Conservation (phyloP, 2,113 vertebrate species). For the Thryonomys swinderianus region DNA sequence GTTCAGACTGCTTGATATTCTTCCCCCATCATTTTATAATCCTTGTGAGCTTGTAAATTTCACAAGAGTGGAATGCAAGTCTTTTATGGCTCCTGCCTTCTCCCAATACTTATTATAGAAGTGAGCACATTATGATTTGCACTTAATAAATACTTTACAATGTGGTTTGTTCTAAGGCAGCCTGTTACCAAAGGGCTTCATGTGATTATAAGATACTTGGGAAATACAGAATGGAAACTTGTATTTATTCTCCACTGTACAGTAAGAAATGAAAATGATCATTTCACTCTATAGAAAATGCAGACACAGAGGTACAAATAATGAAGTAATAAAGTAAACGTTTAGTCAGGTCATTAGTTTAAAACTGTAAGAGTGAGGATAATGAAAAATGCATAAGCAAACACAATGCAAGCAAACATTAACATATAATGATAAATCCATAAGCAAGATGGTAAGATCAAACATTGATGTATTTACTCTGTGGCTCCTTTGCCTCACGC, state of each 20-base stretch:
- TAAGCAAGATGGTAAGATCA: not conserved
- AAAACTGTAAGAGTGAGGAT: conserved; percentile 10
- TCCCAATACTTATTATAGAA: not conserved
- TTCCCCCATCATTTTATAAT: not conserved
- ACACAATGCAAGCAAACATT: not conserved
- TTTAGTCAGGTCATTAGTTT: conserved; percentile 10
- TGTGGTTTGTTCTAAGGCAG: not conserved
- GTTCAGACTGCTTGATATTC: not conserved
- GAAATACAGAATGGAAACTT: not conserved
- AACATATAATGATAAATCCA: not conserved
- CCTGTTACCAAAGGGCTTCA: conserved; percentile 20
- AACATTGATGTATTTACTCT: not conserved
- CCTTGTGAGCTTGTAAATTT: not conserved
- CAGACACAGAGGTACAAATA: not conserved
- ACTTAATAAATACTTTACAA: conserved; percentile 32
- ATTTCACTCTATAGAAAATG: conserved; percentile 20
- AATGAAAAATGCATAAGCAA: not conserved
- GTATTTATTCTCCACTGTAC: conserved; percentile 33
- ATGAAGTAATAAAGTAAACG: not conserved
- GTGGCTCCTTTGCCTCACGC: not conserved
- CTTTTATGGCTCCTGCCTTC: not conserved
- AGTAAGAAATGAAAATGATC: conserved; percentile 43
- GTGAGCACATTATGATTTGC: not conserved
- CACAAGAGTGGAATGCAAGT: not conserved
- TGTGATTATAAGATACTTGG: not conserved